Percentiles rank a stretch among this genome's conserved stretches.
Evolutionary conservation across 2,113 vertebrate species (phyloP).

Genomic region (Chaenocephalus aceratus): DNA sequence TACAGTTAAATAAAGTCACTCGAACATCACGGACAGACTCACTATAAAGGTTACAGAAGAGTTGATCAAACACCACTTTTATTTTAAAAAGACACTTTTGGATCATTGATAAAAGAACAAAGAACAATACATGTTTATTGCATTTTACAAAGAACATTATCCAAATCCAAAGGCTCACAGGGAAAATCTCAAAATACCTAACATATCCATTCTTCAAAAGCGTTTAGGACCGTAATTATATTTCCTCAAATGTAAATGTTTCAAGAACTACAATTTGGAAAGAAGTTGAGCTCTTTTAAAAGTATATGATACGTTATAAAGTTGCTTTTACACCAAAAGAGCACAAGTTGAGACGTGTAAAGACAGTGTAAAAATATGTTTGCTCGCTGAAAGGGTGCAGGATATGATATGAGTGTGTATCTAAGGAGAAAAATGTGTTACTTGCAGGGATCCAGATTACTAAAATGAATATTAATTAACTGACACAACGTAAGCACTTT

Average conservation of each 20-base stretch:
- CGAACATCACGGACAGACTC: neutral
- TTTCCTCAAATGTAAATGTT: too few relatives aligned
- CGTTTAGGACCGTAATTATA: too few relatives aligned
- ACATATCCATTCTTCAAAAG: too few relatives aligned
- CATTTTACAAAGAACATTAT: neutral
- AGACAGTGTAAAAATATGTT: conserved; percentile 3
- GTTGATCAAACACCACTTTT: conserved; percentile 2
- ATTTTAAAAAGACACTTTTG: neutral
- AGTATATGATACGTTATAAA: neutral
- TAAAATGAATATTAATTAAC: conserved; percentile 27
- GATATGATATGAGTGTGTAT: neutral
- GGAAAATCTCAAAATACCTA: too few relatives aligned
- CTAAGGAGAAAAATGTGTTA: neutral
- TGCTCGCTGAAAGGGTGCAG: neutral
- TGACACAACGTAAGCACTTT: conserved; percentile 39
- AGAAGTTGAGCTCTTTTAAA: neutral
- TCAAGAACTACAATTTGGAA: too few relatives aligned
- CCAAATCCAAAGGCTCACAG: too few relatives aligned
- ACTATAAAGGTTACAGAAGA: neutral
- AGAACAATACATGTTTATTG: neutral
- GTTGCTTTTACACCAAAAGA: neutral
- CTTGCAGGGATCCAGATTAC: conserved; percentile 25
- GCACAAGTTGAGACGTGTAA: neutral
- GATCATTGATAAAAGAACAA: neutral
- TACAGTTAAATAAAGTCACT: neutral